Base-by-base conservation (phyloP, 2,888 invertebrate genomes). In the Quadroppia sp. region DNA sequence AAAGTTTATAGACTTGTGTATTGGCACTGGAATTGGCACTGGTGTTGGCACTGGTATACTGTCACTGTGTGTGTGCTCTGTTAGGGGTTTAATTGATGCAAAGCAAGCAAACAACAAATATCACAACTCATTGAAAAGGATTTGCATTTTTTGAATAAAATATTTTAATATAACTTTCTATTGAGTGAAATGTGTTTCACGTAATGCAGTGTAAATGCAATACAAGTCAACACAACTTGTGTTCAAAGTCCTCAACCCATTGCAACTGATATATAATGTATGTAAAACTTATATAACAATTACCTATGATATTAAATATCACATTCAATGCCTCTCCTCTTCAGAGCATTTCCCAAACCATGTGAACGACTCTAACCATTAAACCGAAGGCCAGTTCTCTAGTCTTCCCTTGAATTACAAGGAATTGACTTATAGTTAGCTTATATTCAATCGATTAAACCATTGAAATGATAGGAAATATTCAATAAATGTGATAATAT, bases 211-310 rank as follows among this genome's bases (percentile, higher is more conserved):
- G 32, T 32, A 61, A 61, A 36, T 61, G 61, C 32, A 53, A 53
- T 53, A 53, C 53, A 53, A 53, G 25, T 53, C 53, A 53, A 53
- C 25, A 6, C 25, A 61, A 61, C 61, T 61, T 36, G 36, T 61
- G 61, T 61, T 32, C 61, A 61, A 61, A 61, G 61, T 53, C 53
- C 53, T 53, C 53, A 53, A 53, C 50, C 50, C 20, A 53, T 53
- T 25, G 53, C 3, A 32, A 61, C 61, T 61, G 32, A 61, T 61
- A 61, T n/a, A n/a, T 61, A 61, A 61, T 61, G 61, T 61, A 61
- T 36, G 61, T 36, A 36, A 61, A 36, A 36, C 61, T 30, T 20
- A 23, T 53, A 61, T 20, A 30, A 61, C 61, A 61, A 61, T 61
- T 61, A 61, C 30, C 11, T 61, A 36, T 61, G 61, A 61, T 61